phyloP scores from a whole-genome alignment of 2,888 invertebrate species.

The Synergus laeviventris region DNA sequence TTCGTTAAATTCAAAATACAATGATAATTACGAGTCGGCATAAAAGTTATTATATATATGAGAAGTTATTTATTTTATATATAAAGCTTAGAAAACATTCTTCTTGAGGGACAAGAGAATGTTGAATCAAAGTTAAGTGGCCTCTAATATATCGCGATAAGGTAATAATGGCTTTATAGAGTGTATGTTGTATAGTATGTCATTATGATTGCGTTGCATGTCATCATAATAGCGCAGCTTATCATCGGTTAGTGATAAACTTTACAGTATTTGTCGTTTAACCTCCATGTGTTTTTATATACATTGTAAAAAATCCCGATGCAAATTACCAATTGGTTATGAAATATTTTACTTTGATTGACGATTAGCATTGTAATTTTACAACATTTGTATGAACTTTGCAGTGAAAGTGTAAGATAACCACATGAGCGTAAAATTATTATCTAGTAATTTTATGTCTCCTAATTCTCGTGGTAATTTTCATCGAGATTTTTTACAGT shows the following conservation, averaged over 20 bases:
- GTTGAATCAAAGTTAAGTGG: neutral
- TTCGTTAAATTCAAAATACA: neutral
- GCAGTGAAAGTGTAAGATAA: too few species aligned
- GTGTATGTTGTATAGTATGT: neutral
- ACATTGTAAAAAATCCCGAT: too few species aligned
- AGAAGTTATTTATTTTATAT: too few species aligned
- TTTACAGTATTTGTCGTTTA: neutral
- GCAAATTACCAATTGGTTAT: too few species aligned
- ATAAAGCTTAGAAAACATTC: neutral
- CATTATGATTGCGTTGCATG: neutral
- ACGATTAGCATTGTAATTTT: too few species aligned
- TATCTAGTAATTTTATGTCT: too few species aligned
- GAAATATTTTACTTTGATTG: neutral
- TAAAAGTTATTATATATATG: too few species aligned
- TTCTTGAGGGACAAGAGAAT: neutral
- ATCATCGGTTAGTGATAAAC: neutral
- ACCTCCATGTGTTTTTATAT: neutral
- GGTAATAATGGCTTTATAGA: neutral
- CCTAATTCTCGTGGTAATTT: too few species aligned
- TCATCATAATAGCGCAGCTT: neutral
- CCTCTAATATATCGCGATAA: neutral
- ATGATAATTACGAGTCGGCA: too few species aligned
- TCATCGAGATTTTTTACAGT: too few species aligned
- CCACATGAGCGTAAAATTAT: too few species aligned
- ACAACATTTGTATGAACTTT: too few species aligned